phyloP scores from a whole-genome alignment of 1,140 invertebrate species.

The Orius insidiosus region DNA sequence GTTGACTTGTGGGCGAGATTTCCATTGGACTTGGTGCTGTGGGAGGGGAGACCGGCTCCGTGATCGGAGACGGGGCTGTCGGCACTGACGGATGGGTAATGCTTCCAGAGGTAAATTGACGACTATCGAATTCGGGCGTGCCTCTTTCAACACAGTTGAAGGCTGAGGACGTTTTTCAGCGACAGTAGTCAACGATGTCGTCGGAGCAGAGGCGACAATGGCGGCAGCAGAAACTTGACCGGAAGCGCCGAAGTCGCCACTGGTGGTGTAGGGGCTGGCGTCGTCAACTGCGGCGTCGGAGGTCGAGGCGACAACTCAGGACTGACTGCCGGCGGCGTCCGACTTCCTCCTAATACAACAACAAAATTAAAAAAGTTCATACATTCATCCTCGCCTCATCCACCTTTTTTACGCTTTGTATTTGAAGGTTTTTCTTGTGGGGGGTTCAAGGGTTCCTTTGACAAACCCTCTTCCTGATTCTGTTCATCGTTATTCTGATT shows the following conservation, averaged over 20 bases:
- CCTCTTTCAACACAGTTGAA: conserved; percentile 8
- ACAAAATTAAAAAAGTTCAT: conserved; percentile 1
- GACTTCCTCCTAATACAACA: conserved; percentile 2
- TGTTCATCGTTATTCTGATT: too few relatives aligned
- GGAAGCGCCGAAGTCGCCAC: neutral
- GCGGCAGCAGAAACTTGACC: neutral
- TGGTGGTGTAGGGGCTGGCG: neutral
- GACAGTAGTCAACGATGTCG: conserved; percentile 24
- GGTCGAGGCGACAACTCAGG: neutral
- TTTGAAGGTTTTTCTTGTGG: too few relatives aligned
- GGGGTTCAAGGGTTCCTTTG: too few relatives aligned
- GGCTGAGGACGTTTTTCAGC: conserved; percentile 6
- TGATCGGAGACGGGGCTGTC: neutral
- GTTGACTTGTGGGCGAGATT: too few relatives aligned
- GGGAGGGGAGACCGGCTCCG: neutral
- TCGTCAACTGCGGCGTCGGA: neutral
- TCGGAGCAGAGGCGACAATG: conserved; percentile 16
- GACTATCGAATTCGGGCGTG: conserved; percentile 16
- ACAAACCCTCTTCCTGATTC: too few relatives aligned
- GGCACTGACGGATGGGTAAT: neutral
- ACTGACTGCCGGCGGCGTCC: neutral
- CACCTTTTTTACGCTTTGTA: too few relatives aligned
- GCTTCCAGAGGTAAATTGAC: conserved; percentile 18
- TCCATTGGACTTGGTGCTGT: neutral
- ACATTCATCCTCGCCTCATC: neutral